These are phyloP conservation scores for Chloropsis hardwickii DNA, from an alignment of 2,113 vertebrate species.

Conservation along the genomic window DNA sequence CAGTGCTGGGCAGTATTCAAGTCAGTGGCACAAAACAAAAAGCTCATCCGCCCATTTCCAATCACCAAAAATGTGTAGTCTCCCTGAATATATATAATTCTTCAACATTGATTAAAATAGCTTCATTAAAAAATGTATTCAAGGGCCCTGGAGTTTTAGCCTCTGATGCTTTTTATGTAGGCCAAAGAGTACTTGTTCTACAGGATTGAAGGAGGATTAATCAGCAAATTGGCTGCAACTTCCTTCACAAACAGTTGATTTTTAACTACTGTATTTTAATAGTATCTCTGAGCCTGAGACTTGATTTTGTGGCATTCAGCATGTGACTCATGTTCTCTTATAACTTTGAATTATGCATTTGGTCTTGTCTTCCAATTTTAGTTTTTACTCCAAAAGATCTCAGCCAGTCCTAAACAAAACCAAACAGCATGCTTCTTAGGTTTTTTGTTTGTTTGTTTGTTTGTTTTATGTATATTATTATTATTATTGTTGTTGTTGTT, in stretches of 20 bases:
- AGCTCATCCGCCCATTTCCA: neutral
- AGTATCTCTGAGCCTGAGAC: neutral
- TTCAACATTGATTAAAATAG: constrained; percentile 52
- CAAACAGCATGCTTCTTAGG: neutral
- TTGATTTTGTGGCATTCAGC: constrained; percentile 37
- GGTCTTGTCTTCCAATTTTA: neutral
- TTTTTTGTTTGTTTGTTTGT: neutral
- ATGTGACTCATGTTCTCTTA: constrained; percentile 27
- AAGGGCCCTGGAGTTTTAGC: constrained; percentile 36
- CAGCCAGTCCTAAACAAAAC: neutral
- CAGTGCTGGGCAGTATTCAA: neutral
- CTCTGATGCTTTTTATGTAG: constrained; percentile 36
- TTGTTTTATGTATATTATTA: neutral
- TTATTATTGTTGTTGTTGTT: no score
- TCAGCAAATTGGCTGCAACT: constrained; percentile 58
- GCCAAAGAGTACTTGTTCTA: constrained; percentile 53
- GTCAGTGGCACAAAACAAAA: neutral
- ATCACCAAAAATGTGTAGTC: neutral
- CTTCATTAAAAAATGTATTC: constrained; percentile 32
- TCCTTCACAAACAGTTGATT: constrained; percentile 56
- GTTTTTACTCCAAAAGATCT: neutral
- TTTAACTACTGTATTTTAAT: constrained; percentile 45
- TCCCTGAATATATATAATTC: neutral
- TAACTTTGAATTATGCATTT: constrained; percentile 21
- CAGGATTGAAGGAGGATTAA: constrained; percentile 50